Conservation (phyloP, 2,113 vertebrate genomes). For the Nothocercus nigrocapillus region DNA sequence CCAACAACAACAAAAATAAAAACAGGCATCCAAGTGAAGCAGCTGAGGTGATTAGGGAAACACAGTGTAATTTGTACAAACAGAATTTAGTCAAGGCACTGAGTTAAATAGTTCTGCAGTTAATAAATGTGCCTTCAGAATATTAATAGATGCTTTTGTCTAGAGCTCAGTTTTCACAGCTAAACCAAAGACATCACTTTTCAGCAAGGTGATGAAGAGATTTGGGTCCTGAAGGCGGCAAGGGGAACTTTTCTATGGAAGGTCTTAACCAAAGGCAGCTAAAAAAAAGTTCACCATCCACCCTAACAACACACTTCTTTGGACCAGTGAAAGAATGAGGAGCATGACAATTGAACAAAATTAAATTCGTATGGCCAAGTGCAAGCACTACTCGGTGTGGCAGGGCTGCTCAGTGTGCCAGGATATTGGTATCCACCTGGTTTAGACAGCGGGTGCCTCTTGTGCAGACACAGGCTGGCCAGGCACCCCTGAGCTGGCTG, state of each 20-base stretch:
- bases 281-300: neutral
- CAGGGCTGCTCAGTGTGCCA: neutral
- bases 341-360: neutral
- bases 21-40: neutral
- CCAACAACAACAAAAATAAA: neutral
- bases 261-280: neutral
- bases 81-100: slow-evolving; percentile 11
- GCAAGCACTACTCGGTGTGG: neutral
- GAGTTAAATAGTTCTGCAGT: neutral
- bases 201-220: neutral
- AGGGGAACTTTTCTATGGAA: neutral
- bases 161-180: neutral
- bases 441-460: neutral
- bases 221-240: too few relatives aligned
- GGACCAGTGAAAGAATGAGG: neutral
- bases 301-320: neutral
- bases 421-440: neutral
- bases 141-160: neutral
- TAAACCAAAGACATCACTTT: neutral
- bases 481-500: neutral
- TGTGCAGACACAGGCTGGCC: neutral
- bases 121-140: neutral
- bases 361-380: neutral
- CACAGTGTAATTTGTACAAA: neutral
- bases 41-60: neutral